A percentile compares a stretch with the other conserved stretches of the same genome.
Conservation (phyloP, 2,113 vertebrate genomes). For the Chauna torquata region DNA sequence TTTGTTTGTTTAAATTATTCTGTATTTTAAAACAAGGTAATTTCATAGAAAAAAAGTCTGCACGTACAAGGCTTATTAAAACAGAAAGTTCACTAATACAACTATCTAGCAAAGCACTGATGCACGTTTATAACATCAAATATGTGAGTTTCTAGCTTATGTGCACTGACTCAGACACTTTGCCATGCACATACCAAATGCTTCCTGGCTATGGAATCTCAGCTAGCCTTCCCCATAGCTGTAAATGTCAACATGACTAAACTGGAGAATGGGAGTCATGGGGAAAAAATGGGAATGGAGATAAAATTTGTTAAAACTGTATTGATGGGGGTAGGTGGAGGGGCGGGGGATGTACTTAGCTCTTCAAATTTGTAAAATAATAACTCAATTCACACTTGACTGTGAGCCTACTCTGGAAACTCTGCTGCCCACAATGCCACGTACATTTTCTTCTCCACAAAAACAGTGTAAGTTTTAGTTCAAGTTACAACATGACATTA, state of each 20-base stretch:
- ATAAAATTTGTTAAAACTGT: constrained; percentile 19
- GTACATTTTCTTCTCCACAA: neutral
- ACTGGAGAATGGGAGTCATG: constrained; percentile 36
- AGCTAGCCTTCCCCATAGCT: neutral
- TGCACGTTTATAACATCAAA: neutral
- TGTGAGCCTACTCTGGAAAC: constrained; percentile 49
- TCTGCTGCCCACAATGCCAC: constrained; percentile 52
- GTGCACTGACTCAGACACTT: neutral
- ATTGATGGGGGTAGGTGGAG: constrained; percentile 44
- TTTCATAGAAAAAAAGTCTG: neutral
- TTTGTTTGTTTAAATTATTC: neutral
- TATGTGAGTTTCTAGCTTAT: neutral
- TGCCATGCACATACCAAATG: neutral
- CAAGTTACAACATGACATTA: constrained; percentile 39
- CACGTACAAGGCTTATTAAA: neutral
- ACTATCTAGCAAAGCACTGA: neutral
- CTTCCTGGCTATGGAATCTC: neutral
- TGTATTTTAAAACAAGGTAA: neutral
- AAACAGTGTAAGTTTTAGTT: constrained; percentile 48
- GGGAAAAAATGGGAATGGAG: constrained; percentile 26
- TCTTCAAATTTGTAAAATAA: constrained; percentile 45
- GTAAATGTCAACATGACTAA: constrained; percentile 52
- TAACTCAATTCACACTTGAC: constrained; percentile 59
- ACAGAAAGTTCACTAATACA: neutral
- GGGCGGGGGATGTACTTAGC: constrained; percentile 25